These are phyloP conservation scores for Drosophila buzzatii DNA, from an alignment of 2,888 invertebrate genomes.

Conservation along the genomic window DNA sequence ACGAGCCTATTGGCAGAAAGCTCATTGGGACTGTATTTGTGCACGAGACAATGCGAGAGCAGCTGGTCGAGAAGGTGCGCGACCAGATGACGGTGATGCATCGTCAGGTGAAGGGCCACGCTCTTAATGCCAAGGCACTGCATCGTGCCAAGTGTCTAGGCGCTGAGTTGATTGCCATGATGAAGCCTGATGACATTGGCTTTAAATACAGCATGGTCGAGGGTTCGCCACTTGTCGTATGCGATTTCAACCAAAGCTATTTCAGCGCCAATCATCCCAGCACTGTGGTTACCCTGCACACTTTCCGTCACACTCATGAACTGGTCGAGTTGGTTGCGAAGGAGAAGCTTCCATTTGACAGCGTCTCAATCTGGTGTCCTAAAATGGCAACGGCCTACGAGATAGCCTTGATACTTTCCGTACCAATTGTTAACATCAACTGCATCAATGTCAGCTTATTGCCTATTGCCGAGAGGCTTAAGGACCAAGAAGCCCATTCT, in stretches of 20 bases:
- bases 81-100: slow-evolving; percentile 45
- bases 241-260: slow-evolving; percentile 58
- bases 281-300: slow-evolving; percentile 64
- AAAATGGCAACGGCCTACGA: slow-evolving; percentile 62
- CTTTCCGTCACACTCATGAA: slow-evolving; percentile 55
- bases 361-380: slow-evolving; percentile 54
- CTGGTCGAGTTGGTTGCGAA: slow-evolving; percentile 27
- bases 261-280: slow-evolving; percentile 54
- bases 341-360: slow-evolving; percentile 47
- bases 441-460: slow-evolving; percentile 38
- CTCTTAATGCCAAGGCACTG: slow-evolving; percentile 30
- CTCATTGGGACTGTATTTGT: slow-evolving; percentile 55
- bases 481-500: slow-evolving; percentile 14
- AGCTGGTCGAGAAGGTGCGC: slow-evolving; percentile 38
- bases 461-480: slow-evolving; percentile 29
- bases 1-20: slow-evolving; percentile 45
- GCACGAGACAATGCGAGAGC: slow-evolving; percentile 58
- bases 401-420: slow-evolving; percentile 37
- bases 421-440: slow-evolving; percentile 48
- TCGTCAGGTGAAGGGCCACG: slow-evolving; percentile 45
- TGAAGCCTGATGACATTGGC: slow-evolving; percentile 49
- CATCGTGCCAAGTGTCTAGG: slow-evolving; percentile 40
- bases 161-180: slow-evolving; percentile 51
- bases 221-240: slow-evolving; percentile 58
- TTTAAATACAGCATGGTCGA: slow-evolving; percentile 42